These are phyloP conservation scores for Coremacera marginata DNA, from an alignment of 2,888 invertebrate genomes.

Conservation along the genomic window DNA sequence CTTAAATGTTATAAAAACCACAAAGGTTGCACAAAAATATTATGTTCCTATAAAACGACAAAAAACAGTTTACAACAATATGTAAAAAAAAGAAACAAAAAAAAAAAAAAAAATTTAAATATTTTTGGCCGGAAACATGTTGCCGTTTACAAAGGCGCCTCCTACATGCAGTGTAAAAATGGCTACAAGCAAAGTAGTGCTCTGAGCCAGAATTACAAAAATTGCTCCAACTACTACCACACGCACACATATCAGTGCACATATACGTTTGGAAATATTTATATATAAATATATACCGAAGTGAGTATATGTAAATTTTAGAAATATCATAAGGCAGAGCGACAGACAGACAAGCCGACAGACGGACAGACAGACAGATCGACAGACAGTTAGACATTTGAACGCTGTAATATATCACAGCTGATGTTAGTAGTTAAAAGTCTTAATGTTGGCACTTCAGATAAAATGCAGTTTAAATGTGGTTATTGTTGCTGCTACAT, in stretches of 20 bases:
- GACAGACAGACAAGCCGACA: too few species aligned
- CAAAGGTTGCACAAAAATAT: background rate
- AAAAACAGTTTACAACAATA: background rate
- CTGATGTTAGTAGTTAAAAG: background rate
- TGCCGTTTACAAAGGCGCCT: background rate
- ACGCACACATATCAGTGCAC: background rate
- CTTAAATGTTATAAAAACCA: background rate
- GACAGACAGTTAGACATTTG: too few species aligned
- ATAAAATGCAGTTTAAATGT: constrained; percentile 26
- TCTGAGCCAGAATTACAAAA: background rate
- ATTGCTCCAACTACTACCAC: background rate
- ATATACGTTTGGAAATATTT: background rate
- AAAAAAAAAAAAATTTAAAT: background rate
- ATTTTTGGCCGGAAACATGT: constrained; percentile 13
- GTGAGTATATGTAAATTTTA: background rate
- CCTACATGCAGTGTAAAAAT: background rate
- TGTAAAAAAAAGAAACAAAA: background rate
- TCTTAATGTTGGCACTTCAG: constrained; percentile 26
- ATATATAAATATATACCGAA: background rate
- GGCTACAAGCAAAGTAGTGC: background rate
- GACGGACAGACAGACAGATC: too few species aligned
- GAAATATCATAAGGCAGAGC: too few species aligned
- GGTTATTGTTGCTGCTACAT: constrained; percentile 15
- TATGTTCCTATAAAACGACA: background rate
- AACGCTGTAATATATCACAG: background rate